Evolutionary conservation across 2,113 vertebrate genomes (phyloP).

Genomic region (Ptyas mucosa): DNA sequence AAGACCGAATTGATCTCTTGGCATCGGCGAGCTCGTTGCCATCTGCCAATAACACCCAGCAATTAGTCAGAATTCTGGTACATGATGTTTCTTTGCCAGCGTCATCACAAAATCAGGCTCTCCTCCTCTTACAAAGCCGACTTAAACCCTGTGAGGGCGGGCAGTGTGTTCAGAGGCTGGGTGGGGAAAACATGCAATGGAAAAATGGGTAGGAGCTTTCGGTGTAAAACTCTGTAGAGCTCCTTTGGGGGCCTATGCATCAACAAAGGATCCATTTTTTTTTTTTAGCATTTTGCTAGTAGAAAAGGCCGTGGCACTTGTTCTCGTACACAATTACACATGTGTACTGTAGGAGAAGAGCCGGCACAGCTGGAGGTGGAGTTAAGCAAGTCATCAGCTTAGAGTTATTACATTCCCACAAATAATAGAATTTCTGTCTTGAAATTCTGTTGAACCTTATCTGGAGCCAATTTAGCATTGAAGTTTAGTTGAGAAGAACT

Average conservation of each 20-base stretch:
- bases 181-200: not conserved
- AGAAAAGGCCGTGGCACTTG: not conserved
- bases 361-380: not conserved
- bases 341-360: not conserved
- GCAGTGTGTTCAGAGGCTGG: not conserved
- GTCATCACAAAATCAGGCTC: conserved; percentile 56
- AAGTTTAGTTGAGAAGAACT: not conserved
- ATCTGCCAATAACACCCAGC: conserved; percentile 62
- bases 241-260: not conserved
- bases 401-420: not conserved
- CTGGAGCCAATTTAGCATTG: not conserved
- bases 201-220: not conserved
- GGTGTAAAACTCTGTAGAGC: not conserved
- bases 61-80: conserved; percentile 51
- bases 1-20: conserved; percentile 62
- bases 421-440: not conserved
- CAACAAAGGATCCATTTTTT: not conserved
- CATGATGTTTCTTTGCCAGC: conserved; percentile 41
- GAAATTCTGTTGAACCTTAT: not conserved
- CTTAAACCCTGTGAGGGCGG: conserved; percentile 44
- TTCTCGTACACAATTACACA: not conserved
- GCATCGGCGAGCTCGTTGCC: conserved; percentile 4
- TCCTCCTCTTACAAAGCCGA: conserved; percentile 35
- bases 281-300: not conserved
- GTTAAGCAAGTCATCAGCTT: not conserved